Percentiles rank a stretch among this genome's conserved stretches.
Conservation (phyloP, 2,888 invertebrate genomes). For the Noctua comes region DNA sequence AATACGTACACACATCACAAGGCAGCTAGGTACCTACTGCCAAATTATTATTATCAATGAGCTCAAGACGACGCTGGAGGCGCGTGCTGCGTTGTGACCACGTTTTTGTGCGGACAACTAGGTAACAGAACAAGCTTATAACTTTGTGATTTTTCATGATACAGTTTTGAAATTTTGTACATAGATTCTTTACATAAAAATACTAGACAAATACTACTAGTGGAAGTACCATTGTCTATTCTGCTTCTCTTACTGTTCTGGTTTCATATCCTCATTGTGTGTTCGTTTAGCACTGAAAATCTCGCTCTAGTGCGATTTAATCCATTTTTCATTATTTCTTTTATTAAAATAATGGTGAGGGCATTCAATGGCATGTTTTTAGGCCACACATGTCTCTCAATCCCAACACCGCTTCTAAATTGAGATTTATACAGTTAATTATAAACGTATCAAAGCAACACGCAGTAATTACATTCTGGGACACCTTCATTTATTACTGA, state of each 20-base stretch:
- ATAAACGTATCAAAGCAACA: constrained; percentile 38
- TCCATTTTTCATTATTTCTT: not conserved
- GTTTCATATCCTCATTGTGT: not conserved
- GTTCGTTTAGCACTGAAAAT: not conserved
- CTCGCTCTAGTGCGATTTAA: not conserved
- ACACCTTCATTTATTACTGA: constrained; percentile 42
- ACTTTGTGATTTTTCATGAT: too few relatives aligned
- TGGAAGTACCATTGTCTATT: not conserved
- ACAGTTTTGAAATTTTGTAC: too few relatives aligned
- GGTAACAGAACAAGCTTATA: too few relatives aligned
- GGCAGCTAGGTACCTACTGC: too few relatives aligned
- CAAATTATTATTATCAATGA: too few relatives aligned
- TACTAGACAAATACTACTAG: too few relatives aligned
- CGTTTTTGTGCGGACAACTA: too few relatives aligned
- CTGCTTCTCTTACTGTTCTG: not conserved
- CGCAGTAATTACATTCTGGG: constrained; percentile 39
- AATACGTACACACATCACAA: too few relatives aligned
- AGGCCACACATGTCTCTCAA: not conserved
- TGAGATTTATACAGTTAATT: constrained; percentile 38
- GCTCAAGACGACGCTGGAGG: too few relatives aligned
- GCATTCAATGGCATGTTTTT: not conserved
- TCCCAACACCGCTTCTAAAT: constrained; percentile 17
- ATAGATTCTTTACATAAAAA: too few relatives aligned
- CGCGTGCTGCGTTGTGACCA: too few relatives aligned
- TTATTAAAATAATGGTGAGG: not conserved